Base-by-base conservation (phyloP, 2,113 vertebrate genomes). In the Cebidichthys violaceus region DNA sequence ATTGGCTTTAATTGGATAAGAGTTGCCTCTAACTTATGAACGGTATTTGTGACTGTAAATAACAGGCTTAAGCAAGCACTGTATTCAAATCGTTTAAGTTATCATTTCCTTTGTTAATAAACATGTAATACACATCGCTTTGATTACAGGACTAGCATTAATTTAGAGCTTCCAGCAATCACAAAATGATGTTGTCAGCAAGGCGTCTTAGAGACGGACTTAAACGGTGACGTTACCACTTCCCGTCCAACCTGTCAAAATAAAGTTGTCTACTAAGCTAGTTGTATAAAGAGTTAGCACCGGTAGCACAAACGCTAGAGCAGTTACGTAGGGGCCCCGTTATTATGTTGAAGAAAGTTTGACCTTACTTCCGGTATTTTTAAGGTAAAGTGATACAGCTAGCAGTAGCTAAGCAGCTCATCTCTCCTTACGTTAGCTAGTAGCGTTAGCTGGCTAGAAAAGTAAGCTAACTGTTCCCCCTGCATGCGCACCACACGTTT, bases 121-220 rank as follows among this genome's bases (percentile, higher is more conserved):
- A 9, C 22, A 43, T 43, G 7, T 3, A 39, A 41, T 17, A 27
- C 37, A 27, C 7, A 39, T n/a, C 2, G 11, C 17, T 35, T 24
- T 39, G 2, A 57, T 57, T 24, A 66, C 14, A 67, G 7, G 13
- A 29, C 7, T 67, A 15, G 62, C 9, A 9, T 15, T 15, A n/a
- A n/a, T n/a, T n/a, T n/a, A n/a, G n/a, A n/a, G n/a, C n/a, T n/a
- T n/a, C n/a, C n/a, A n/a, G n/a, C n/a, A n/a, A n/a, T n/a, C n/a
- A n/a, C n/a, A n/a, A n/a, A n/a, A n/a, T n/a, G n/a, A n/a, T n/a
- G n/a, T n/a, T n/a, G 45, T 47, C 17, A 29, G 2, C 4, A 10
- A 4, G 15, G 3, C 4, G n/a, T 14, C 27, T 24, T 1, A 1
- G 0, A 1, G 0, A 11, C 1, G 2, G n/a, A 0, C 22, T 6